A percentile compares a stretch with the other conserved stretches of the same genome.
These are phyloP conservation scores for Sminthurides aquaticus DNA, from an alignment of 2,888 invertebrate genomes.

Conservation along the genomic window DNA sequence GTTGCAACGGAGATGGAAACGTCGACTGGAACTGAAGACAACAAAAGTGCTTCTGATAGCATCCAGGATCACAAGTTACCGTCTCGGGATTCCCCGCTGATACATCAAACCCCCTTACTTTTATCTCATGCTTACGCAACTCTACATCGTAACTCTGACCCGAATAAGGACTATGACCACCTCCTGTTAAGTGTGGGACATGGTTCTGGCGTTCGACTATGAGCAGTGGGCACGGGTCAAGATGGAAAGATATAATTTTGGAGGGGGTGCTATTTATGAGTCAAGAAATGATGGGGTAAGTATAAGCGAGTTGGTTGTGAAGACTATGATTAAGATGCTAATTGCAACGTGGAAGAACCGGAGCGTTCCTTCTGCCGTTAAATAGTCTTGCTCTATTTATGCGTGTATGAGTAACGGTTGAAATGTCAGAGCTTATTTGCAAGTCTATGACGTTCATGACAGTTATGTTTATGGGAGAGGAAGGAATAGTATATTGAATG, in stretches of 20 bases:
- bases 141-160: slow-evolving; percentile 36
- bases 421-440: not conserved
- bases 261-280: not conserved
- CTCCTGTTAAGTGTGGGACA: not conserved
- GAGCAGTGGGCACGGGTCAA: not conserved
- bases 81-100: slow-evolving; percentile 15
- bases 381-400: no score
- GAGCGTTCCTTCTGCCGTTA: no score
- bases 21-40: slow-evolving; percentile 35
- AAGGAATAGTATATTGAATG: no score
- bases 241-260: not conserved
- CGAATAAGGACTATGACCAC: not conserved
- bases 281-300: no score
- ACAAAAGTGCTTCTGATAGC: slow-evolving; percentile 7
- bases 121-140: slow-evolving; percentile 42
- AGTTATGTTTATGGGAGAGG: no score
- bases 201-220: not conserved
- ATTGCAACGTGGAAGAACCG: not conserved
- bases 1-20: slow-evolving; percentile 71
- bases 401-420: no score
- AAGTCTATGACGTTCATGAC: not conserved
- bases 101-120: slow-evolving; percentile 31
- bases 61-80: not conserved
- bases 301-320: no score
- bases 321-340: not conserved